These are phyloP conservation scores for human (Homo sapiens) DNA, from an alignment of 2,113 vertebrate species.

Conservation along the genomic window GRCh38 chrX:150730001-150730500, in stretches of 20 bases:
- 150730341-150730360: slow-evolving; percentile 27
- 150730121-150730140: slow-evolving; percentile 94
- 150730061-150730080: not conserved
- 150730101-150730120: slow-evolving; percentile 95
- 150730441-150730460: slow-evolving; percentile 21
- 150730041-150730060: not conserved
- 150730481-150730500: slow-evolving; percentile 30
- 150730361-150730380: slow-evolving; percentile 23
- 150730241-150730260: not conserved
- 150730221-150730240: not conserved
- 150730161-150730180: slow-evolving; percentile 91
- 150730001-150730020: slow-evolving; percentile 2
- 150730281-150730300: not conserved
- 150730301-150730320: slow-evolving; percentile 33
- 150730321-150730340: slow-evolving; percentile 22
- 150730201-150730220: slow-evolving; percentile 88
- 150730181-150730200: slow-evolving; percentile 93
- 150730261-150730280: not conserved
- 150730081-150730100: slow-evolving; percentile 51
- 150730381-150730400: slow-evolving; percentile 18
- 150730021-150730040: not conserved
- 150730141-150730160: slow-evolving; percentile 90
- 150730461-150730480: not conserved
- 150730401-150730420: slow-evolving; percentile 20
- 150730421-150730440: not conserved